Evolutionary conservation across 2,797 vertebrate species (phyloP).

Genomic region (Trachops cirrhosus): DNA sequence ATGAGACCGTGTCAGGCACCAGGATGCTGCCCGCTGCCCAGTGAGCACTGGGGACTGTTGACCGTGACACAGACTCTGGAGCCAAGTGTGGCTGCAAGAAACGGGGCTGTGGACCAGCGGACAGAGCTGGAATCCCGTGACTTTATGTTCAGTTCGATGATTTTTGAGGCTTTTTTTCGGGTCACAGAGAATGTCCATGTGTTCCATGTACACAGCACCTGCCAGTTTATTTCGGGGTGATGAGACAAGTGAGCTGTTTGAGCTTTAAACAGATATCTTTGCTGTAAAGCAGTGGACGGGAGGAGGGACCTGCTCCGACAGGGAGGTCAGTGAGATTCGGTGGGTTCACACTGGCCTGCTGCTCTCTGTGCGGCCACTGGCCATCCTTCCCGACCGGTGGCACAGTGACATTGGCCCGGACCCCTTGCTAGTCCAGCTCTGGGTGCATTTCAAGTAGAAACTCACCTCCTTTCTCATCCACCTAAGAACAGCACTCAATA

Average conservation of each 20-base stretch:
- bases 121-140: background rate
- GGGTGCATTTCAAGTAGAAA: background rate
- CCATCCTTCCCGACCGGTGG: rapidly evolving
- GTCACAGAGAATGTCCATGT: background rate
- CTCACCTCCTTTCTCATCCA: background rate
- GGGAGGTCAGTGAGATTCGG: background rate
- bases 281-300: background rate
- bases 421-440: background rate
- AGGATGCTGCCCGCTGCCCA: rapidly evolving
- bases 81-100: background rate
- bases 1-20: rapidly evolving
- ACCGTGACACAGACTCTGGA: rapidly evolving
- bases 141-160: background rate
- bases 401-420: rapidly evolving
- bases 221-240: background rate
- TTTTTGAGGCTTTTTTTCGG: background rate
- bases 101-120: rapidly evolving
- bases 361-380: background rate
- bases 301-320: background rate
- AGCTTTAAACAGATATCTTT: background rate
- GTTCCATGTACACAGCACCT: background rate
- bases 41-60: rapidly evolving
- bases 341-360: rapidly evolving
- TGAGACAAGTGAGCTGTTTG: background rate
- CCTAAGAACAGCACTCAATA: background rate